Base-by-base conservation (phyloP, 2,113 vertebrate species). In the Pteronura brasiliensis region DNA sequence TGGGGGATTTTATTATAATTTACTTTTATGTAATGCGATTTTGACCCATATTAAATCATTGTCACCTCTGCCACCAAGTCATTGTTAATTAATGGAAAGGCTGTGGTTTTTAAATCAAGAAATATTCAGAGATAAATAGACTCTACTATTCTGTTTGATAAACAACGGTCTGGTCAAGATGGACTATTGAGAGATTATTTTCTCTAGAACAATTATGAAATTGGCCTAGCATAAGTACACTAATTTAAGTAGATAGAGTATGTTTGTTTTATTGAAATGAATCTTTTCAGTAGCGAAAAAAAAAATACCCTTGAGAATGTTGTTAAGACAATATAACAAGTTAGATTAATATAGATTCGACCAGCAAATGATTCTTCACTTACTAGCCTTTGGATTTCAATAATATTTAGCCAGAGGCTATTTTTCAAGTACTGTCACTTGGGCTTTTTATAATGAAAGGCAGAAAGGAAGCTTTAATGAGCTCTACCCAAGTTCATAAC, bases 401-500 rank as follows among this genome's bases (percentile, higher is more conserved):
- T 98, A 97, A 92, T 98, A 98, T 98, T 98, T 76, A 20, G 93
- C 96, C 97, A 98, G 92, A 98, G 98, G 96, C 97, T 98, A 94
- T 96, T 98, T 98, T 98, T 98, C 95, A 98, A 98, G 96, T 92
- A 77, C 65, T 98, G 95, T 97, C 93, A 98, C 97, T 71, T 97
- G 96, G 95, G 96, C 36, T 97, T 98, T 96, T 97, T 61, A 97
- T 93, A 98, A 96, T 93, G 96, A 98, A 95, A 94, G 52, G 65
- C 92, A 97, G 98, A 96, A 97, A 98, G 96, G 84, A 91, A 96
- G 90, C 90, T 97, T 95, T 98, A 98, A 98, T 98, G 96, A 98
- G 98, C 93, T 95, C 93, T 98, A 88, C 7, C 91, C 96, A 94
- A 95, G 96, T 98, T 98, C 97, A 97, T 93, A 98, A 97, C 92